phyloP scores from a whole-genome alignment of 2,888 invertebrate species.

The Acanthosepion esculentum region DNA sequence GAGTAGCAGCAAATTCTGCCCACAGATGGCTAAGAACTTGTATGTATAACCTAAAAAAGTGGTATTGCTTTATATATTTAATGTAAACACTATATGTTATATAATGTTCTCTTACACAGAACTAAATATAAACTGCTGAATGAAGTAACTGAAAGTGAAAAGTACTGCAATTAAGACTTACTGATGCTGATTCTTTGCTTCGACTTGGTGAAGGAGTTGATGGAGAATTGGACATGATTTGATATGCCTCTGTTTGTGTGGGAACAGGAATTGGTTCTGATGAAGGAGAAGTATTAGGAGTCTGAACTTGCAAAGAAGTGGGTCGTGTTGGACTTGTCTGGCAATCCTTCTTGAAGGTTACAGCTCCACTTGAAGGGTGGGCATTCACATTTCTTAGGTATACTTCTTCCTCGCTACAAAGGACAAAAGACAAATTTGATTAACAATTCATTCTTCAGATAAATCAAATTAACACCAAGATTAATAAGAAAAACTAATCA shows the following conservation, averaged over 20 bases:
- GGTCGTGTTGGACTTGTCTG: constrained; percentile 62
- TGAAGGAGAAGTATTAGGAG: constrained; percentile 55
- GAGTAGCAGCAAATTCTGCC: too few relatives aligned
- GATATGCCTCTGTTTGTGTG: constrained; percentile 79
- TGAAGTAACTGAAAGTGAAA: too few relatives aligned
- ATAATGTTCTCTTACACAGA: too few relatives aligned
- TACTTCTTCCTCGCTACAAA: constrained; percentile 52
- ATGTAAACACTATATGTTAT: too few relatives aligned
- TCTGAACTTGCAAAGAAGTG: constrained; percentile 60
- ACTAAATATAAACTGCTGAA: too few relatives aligned
- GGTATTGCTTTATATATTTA: too few relatives aligned
- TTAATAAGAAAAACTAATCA: too few relatives aligned
- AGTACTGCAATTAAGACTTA: neutral
- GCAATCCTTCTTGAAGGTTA: constrained; percentile 59
- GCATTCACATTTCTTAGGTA: constrained; percentile 58
- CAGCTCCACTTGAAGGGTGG: constrained; percentile 59
- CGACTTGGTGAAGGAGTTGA: constrained; percentile 49
- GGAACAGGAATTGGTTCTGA: constrained; percentile 86
- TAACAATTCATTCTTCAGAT: too few relatives aligned
- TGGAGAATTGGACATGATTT: constrained; percentile 73
- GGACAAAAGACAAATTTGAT: constrained; percentile 25
- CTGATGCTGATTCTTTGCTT: constrained; percentile 43
- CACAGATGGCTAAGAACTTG: too few relatives aligned
- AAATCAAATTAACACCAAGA: neutral
- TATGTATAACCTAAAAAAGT: too few relatives aligned